These are phyloP conservation scores for Cololabis saira DNA, from an alignment of 2,113 vertebrate species.

Conservation along the genomic window DNA sequence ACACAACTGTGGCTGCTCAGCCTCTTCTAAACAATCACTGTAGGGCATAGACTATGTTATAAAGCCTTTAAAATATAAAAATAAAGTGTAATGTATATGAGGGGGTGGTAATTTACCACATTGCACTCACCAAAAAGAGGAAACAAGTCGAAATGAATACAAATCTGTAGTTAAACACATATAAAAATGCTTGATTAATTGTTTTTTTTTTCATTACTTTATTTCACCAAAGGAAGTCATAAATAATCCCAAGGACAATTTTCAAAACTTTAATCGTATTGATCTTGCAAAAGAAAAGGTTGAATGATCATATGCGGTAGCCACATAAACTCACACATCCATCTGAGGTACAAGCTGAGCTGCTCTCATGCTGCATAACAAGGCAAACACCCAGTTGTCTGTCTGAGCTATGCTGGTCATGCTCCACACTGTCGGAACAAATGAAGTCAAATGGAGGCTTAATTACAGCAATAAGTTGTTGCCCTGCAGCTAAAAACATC, in stretches of 20 bases:
- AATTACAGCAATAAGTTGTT: conserved; percentile 78
- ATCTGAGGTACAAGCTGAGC: conserved; percentile 35
- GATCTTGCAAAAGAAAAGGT: conserved; percentile 20
- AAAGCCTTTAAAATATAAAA: conserved; percentile 11
- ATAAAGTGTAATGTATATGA: conserved; percentile 8
- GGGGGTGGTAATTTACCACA: background rate
- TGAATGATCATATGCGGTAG: conserved; percentile 65
- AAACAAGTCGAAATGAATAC: conserved; percentile 52
- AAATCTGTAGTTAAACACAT: conserved; percentile 41
- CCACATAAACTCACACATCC: conserved; percentile 41
- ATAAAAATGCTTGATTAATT: conserved; percentile 54
- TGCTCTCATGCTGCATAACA: conserved; percentile 25
- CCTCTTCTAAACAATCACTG: conserved; percentile 14
- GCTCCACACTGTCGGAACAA: conserved; percentile 66
- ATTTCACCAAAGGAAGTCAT: conserved; percentile 52
- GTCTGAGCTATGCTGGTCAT: conserved; percentile 55
- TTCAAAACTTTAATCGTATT: conserved; percentile 49
- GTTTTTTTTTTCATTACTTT: conserved; percentile 67
- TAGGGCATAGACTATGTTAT: conserved; percentile 25
- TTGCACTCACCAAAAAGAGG: conserved; percentile 29
- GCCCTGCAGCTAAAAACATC: conserved; percentile 75
- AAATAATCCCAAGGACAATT: conserved; percentile 59
- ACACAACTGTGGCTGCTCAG: conserved; percentile 46
- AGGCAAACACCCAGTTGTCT: conserved; percentile 33
- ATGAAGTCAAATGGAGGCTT: conserved; percentile 75